phyloP scores from a whole-genome alignment of 2,113 vertebrate genomes.

The Etheostoma cragini region DNA sequence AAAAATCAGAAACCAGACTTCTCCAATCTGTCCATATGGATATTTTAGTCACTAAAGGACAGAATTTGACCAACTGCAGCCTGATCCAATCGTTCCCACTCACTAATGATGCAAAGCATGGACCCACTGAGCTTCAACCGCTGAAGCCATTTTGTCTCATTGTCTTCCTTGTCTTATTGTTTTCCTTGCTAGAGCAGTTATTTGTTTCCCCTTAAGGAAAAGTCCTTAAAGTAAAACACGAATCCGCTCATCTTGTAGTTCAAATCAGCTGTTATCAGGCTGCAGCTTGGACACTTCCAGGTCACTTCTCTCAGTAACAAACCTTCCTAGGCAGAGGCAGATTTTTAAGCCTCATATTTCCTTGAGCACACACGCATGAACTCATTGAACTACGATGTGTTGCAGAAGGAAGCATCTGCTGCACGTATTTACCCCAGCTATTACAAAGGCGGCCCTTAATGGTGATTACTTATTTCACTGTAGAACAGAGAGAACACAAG shows the following conservation, averaged over 20 bases:
- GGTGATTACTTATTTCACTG: neutral
- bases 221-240: neutral
- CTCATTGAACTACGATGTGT: constrained; percentile 15
- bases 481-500: neutral
- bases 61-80: neutral
- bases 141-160: neutral
- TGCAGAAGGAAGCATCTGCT: constrained; percentile 15
- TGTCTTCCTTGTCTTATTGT: neutral
- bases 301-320: constrained; percentile 13
- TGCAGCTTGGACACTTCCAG: constrained; percentile 20
- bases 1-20: neutral
- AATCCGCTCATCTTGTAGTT: constrained; percentile 6
- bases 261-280: constrained; percentile 4
- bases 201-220: neutral
- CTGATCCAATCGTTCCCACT: neutral
- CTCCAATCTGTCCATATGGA: neutral
- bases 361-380: constrained; percentile 8
- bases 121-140: neutral
- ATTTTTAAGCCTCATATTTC: constrained; percentile 8
- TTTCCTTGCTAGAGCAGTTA: neutral
- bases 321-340: constrained; percentile 15
- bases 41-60: neutral
- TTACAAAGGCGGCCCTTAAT: neutral
- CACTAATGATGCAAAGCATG: neutral
- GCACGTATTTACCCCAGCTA: neutral